Evolutionary conservation across 2,888 invertebrate genomes (phyloP), one percentile per base, ranked within the genome.

Genomic region (Bellardia bayeri): DNA sequence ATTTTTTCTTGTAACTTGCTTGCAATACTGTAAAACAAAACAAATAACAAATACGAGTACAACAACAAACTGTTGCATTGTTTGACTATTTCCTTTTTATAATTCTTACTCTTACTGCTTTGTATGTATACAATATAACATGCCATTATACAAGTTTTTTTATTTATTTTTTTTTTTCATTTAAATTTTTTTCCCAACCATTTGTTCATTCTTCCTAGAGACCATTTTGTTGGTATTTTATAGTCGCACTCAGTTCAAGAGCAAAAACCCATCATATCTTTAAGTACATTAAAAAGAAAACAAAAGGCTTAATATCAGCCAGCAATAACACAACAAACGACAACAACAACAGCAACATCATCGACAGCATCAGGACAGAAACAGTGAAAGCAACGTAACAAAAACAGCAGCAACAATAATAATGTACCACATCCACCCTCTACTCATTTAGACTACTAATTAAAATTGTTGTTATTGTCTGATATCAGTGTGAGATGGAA

Each of bases 401-500:
- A 82, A 23, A 82, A 86, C 54, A 45, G 13, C 45, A 63, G 45
- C 54, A 82, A 79, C 49, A 75, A 82, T 72, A 84, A 85, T 75
- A 87, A 85, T 85, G 81, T 75, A 63, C 84, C 87, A 84, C 84
- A 78, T 78, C 78, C 87, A 61, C 81, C 80, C 80, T 78, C 84
- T 82, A 75, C 82, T 85, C 82, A 79, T 87, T 87, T 66, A 74
- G 75, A 85, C 78, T 87, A 84, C 84, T 85, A 87, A 87, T 87
- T 87, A 87, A 87, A 83, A 87, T 71, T 83, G 76, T 87, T 72
- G 72, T 76, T 84, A 61, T 84, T 84, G 80, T 84, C 56, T 83
- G 54, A 61, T 42, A 58, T n/a, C 51, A 42, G 42, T 61, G 68
- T 30, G 58, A 33, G 40, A 23, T n/a, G 58, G 33, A 45, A 74